Evolutionary conservation across 2,797 vertebrate species (phyloP).

Genomic region (Menidia menidia): DNA sequence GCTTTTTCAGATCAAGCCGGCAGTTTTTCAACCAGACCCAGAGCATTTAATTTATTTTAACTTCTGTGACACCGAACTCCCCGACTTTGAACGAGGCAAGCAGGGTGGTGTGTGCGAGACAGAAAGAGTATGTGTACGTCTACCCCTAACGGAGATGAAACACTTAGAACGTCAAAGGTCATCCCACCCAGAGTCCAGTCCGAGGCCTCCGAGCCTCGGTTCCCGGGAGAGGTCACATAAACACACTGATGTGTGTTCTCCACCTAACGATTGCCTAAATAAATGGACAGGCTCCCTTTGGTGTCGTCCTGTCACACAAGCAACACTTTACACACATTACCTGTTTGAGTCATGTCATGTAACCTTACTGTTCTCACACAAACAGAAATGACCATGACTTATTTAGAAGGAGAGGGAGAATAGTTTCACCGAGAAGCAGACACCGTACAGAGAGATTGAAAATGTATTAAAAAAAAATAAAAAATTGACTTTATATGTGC

Average conservation of each 20-base stretch:
- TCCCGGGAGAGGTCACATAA: conserved; percentile 63
- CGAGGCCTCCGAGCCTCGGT: conserved; percentile 22
- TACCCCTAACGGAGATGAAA: conserved; percentile 68
- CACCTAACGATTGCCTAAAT: conserved; percentile 66
- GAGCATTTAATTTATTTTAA: neutral
- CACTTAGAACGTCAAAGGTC: conserved; percentile 65
- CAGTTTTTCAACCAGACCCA: neutral
- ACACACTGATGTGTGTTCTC: conserved; percentile 58
- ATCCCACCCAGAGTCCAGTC: conserved; percentile 76
- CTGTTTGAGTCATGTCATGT: conserved; percentile 7
- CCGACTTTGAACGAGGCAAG: neutral
- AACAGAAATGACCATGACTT: conserved; percentile 38
- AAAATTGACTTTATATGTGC: conserved; percentile 11
- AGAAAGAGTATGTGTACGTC: conserved; percentile 29
- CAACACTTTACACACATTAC: conserved; percentile 11
- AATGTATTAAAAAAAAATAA: conserved; percentile 5
- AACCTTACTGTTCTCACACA: neutral
- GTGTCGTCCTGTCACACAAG: conserved; percentile 31
- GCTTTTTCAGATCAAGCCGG: conserved; percentile 11
- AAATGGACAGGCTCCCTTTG: conserved; percentile 64
- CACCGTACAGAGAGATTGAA: conserved; percentile 9
- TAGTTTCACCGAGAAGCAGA: conserved; percentile 19
- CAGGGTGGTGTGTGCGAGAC: conserved; percentile 16
- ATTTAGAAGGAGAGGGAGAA: conserved; percentile 31
- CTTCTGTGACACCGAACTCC: neutral